Base-by-base conservation (phyloP, 2,797 vertebrate genomes). In the Sardinella longiceps region DNA sequence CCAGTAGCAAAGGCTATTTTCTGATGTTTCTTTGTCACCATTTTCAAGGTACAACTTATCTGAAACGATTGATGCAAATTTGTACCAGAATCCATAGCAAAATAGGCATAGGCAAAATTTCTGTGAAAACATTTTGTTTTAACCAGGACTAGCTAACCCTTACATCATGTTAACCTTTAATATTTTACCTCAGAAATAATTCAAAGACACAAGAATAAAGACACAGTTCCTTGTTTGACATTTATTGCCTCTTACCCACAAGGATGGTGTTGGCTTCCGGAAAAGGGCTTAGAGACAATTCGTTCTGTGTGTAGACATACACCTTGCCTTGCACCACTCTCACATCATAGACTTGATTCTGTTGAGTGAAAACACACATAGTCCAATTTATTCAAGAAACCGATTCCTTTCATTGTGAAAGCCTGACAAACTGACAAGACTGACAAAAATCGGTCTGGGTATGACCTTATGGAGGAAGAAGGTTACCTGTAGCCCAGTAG, bases 311-410 rank as follows among this genome's bases (percentile, higher is more conserved):
- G 86, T 93, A 90, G 81, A 94, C 89, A 82, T 92, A 94, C 63
- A 94, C 84, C 74, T 90, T 92, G 80, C 86, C 91, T 66, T 91
- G 88, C 60, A 90, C 84, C 70, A 93, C 90, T 84, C 86, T 86
- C 81, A 93, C 92, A 30, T 93, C 90, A 84, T 94, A 93, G 23
- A 94, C 92, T 83, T 93, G 91, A 86, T 93, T 94, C 93, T 28
- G 60, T 28, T 37, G 33, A 74, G 28, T 20, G 30, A 74, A 74
- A 14, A 74, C 5, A 37, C 15, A 74, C 3, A 18, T 4, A 30
- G 28, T 9, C 28, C 6, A 10, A 50, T 14, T 74, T 5, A 74
- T 39, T 5, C 39, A 18, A 33, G 12, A 20, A 5, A 74, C 66
- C 37, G 53, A 33, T 33, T 3, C 33, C 15, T 14, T 5, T 70